Base-by-base conservation (phyloP, 1,140 invertebrate genomes). In the Tetramorium alpestre region DNA sequence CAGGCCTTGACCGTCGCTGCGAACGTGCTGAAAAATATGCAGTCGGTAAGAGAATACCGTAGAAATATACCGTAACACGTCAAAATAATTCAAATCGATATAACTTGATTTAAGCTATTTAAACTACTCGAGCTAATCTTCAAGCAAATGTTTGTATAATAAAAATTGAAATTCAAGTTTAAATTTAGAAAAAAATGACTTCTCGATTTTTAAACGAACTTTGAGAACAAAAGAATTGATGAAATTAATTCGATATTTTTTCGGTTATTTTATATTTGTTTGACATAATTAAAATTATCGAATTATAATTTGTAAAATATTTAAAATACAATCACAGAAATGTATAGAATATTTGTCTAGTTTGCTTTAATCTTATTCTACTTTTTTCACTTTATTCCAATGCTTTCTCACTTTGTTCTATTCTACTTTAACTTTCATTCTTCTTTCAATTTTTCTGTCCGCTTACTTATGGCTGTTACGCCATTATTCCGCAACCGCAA, bases 1-100 rank as follows among this genome's bases (percentile, higher is more conserved):
- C 98, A 99, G 93, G 98, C 98, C 0, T 95, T 99, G 58, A 96
- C 96, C 11, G 97, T 98, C 54, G 98, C 98, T 0, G 97, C 97
- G 13, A 97, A 99, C 89, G 97, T 99, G 62, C 96, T 98, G 13
- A 97, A 97, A 89, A 98, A 97, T 91, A 97, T 99, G 95, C 96
- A 97, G 90, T 97, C 97, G 96, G 98, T 99, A 95, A 96, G 96
- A 78, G 56, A 49, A 5, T n/a, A n/a, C n/a, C n/a, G n/a, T n/a
- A n/a, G n/a, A n/a, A n/a, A n/a, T 95, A 67, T 47, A 25, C 22
- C 44, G 11, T 49, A 3, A 38, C 70, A 28, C 38, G 41, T 28
- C 0, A 4, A 41, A 3, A 54, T 8, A 25, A 4, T 16, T 7
- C 10, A 47, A 64, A n/a, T 8, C 6, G 5, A 47, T 41, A 8